phyloP scores from a whole-genome alignment of 2,888 invertebrate genomes.

The Yponomeuta cagnagella region DNA sequence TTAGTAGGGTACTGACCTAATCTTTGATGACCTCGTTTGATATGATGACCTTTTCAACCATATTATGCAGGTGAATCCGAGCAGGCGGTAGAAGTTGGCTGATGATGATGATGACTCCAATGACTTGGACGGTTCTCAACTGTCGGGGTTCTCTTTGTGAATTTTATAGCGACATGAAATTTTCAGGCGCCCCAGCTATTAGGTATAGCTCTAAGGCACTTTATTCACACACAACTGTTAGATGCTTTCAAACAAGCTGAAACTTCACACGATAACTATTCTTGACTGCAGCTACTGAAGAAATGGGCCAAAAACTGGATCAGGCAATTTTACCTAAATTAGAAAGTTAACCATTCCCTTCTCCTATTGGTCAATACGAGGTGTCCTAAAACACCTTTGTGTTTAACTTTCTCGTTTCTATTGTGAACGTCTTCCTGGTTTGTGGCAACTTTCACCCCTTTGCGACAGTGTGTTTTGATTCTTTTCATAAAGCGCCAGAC shows the following conservation, averaged over 20 bases:
- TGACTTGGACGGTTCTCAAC: no score
- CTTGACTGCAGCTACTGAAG: constrained; percentile 43
- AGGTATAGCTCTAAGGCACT: background rate
- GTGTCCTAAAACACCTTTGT: constrained; percentile 43
- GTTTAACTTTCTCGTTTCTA: constrained; percentile 66
- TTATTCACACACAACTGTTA: background rate
- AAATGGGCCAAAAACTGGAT: constrained; percentile 48
- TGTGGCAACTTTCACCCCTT: constrained; percentile 55
- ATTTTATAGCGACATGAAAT: no score
- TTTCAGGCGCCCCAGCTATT: background rate
- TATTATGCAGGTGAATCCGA: no score
- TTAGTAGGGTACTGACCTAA: no score
- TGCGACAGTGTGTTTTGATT: constrained; percentile 42
- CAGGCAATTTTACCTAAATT: constrained; percentile 53
- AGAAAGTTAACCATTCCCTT: constrained; percentile 53
- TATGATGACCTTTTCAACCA: no score
- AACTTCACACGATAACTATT: constrained; percentile 4
- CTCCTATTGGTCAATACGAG: constrained; percentile 52
- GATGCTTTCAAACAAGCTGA: background rate
- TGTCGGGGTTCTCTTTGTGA: no score
- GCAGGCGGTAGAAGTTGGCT: no score
- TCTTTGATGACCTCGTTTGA: no score
- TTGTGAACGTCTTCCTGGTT: constrained; percentile 65
- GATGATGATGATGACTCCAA: no score
- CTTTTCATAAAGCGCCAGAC: background rate